phyloP scores from a whole-genome alignment of 2,888 invertebrate species.

The Trichopria drosophilae region DNA sequence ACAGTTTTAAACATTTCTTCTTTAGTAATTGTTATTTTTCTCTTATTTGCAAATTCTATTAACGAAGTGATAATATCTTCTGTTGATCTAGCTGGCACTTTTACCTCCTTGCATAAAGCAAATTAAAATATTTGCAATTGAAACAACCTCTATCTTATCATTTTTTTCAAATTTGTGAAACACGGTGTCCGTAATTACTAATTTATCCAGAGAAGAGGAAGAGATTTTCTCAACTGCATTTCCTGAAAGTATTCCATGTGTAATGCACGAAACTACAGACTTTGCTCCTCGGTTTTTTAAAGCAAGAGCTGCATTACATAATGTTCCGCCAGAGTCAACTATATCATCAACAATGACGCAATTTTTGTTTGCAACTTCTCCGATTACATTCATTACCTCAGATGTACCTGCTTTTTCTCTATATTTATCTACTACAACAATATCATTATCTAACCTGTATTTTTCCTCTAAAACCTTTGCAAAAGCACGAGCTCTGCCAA shows the following conservation, averaged over 20 bases:
- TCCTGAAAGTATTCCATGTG: constrained; percentile 21
- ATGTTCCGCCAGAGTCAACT: constrained; percentile 22
- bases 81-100: no score
- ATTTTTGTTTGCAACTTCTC: constrained; percentile 19
- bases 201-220: constrained; percentile 19
- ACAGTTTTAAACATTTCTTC: no score
- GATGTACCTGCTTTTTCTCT: constrained; percentile 13
- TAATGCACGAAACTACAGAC: constrained; percentile 18
- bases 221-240: constrained; percentile 21
- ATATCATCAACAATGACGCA: constrained; percentile 24
- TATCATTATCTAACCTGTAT: constrained; percentile 17
- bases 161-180: constrained; percentile 21
- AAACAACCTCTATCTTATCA: constrained; percentile 19
- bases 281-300: constrained; percentile 18
- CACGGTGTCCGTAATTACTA: constrained; percentile 19
- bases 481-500: constrained; percentile 12
- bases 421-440: constrained; percentile 21
- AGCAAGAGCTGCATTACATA: constrained; percentile 21
- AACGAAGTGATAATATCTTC: no score
- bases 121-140: constrained; percentile 19
- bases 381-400: constrained; percentile 18
- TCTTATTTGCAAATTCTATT: no score
- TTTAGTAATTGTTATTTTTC: no score
- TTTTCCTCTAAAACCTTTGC: constrained; percentile 11
- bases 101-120: no score